These are phyloP conservation scores for Drosophila sucinea DNA, from an alignment of 1,140 invertebrate species.

Conservation along the genomic window DNA sequence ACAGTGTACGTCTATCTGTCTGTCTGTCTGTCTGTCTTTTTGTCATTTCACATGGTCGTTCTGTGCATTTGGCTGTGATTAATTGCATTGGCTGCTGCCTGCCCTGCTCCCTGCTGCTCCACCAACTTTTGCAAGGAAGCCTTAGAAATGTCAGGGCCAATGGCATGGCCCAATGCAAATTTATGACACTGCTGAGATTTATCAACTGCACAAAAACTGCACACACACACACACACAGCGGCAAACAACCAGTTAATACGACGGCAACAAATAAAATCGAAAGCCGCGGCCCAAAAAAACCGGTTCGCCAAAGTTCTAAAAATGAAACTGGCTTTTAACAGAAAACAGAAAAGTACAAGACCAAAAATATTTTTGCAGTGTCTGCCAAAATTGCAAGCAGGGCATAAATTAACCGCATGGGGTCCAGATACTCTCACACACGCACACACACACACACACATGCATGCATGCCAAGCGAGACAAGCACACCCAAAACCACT, in stretches of 20 bases:
- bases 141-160: conserved; percentile 81
- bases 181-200: conserved; percentile 79
- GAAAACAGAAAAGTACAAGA: conserved; percentile 61
- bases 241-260: conserved; percentile 69
- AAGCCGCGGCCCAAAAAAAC: conserved; percentile 76
- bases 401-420: conserved; percentile 81
- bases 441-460: conserved; percentile 40
- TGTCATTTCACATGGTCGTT: conserved; percentile 76
- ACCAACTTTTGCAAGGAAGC: conserved; percentile 66
- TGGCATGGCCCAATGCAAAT: conserved; percentile 80
- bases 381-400: conserved; percentile 79
- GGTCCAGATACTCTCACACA: conserved; percentile 66
- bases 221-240: conserved; percentile 25
- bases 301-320: conserved; percentile 78
- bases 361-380: conserved; percentile 78
- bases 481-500: conserved; percentile 79
- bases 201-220: conserved; percentile 63
- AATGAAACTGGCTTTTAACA: conserved; percentile 71
- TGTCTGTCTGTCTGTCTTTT: conserved; percentile 48
- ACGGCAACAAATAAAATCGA: conserved; percentile 78
- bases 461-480: conserved; percentile 57
- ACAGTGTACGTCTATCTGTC: conserved; percentile 13
- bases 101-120: conserved; percentile 27
- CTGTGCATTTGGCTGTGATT: conserved; percentile 81
- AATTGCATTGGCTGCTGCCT: conserved; percentile 75